Evolutionary conservation across 2,113 vertebrate genomes (phyloP).

Genomic region (Corythaixoides concolor): DNA sequence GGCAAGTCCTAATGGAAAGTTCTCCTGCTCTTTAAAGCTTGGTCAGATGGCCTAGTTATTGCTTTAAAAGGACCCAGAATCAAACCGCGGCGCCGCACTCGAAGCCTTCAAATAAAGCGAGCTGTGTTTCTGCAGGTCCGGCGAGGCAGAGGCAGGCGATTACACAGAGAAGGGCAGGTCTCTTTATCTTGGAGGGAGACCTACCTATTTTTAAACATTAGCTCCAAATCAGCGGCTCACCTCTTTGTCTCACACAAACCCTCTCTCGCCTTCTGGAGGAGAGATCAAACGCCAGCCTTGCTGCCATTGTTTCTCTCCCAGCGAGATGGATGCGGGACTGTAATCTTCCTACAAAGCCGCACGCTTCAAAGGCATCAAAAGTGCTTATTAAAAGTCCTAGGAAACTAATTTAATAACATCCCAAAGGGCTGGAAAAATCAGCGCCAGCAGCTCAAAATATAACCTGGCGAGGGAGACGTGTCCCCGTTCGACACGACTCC

Average conservation of each 20-base stretch:
- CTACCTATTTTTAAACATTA: constrained; percentile 74
- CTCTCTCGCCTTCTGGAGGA: constrained; percentile 63
- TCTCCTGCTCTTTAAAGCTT: constrained; percentile 69
- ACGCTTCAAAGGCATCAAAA: constrained; percentile 71
- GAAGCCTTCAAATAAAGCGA: constrained; percentile 70
- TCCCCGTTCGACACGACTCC: neutral
- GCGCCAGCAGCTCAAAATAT: constrained; percentile 10
- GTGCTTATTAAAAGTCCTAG: constrained; percentile 75
- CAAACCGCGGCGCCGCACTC: constrained; percentile 60
- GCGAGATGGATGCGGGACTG: constrained; percentile 70
- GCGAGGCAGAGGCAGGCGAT: constrained; percentile 53
- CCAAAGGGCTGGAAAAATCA: constrained; percentile 60
- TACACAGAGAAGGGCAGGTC: constrained; percentile 66
- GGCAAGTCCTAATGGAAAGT: constrained; percentile 69
- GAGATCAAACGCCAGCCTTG: constrained; percentile 65
- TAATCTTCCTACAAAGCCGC: constrained; percentile 73
- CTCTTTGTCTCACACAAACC: constrained; percentile 62
- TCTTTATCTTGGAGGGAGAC: constrained; percentile 77
- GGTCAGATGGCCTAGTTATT: constrained; percentile 72
- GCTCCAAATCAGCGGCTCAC: constrained; percentile 59
- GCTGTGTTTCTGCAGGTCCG: constrained; percentile 60
- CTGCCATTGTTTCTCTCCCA: constrained; percentile 74
- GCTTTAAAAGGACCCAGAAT: constrained; percentile 68
- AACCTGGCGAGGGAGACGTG: neutral
- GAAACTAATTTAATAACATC: constrained; percentile 74